Evolutionary conservation across 2,113 vertebrate genomes (phyloP).

Genomic region (Aegotheles bennettii): DNA sequence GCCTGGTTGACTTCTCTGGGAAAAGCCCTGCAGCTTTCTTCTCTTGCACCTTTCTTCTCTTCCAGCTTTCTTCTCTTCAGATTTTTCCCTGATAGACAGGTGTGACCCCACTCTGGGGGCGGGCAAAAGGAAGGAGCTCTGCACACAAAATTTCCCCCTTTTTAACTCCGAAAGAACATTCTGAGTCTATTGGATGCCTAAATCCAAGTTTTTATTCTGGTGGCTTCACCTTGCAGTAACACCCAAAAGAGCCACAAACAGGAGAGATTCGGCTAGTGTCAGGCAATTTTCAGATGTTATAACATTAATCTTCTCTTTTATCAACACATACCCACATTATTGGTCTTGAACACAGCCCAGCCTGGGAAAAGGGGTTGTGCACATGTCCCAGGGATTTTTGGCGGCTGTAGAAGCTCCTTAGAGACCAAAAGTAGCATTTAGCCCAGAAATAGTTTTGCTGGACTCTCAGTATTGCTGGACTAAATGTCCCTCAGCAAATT

Average conservation of each 20-base stretch:
- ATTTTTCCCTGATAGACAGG: slow-evolving; percentile 27
- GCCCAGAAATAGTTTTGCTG: slow-evolving; percentile 52
- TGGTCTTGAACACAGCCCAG: slow-evolving; percentile 2
- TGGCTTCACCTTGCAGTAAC: background rate
- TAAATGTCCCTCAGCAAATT: slow-evolving; percentile 36
- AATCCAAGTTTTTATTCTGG: background rate
- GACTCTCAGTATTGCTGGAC: background rate
- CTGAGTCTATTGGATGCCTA: background rate
- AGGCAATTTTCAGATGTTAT: slow-evolving; percentile 13
- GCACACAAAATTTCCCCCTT: background rate
- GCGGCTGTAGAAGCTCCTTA: slow-evolving; percentile 24
- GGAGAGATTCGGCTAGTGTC: background rate
- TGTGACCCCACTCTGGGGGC: background rate
- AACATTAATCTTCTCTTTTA: slow-evolving; percentile 34
- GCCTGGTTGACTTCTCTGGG: background rate
- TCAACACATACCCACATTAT: slow-evolving; percentile 14
- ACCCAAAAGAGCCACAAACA: background rate
- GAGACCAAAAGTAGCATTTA: slow-evolving; percentile 44
- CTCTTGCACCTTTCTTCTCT: slow-evolving; percentile 34
- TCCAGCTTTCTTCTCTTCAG: slow-evolving; percentile 28
- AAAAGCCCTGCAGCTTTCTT: slow-evolving; percentile 60
- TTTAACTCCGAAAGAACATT: background rate
- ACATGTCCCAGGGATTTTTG: slow-evolving; percentile 59
- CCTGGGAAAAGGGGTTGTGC: slow-evolving; percentile 51
- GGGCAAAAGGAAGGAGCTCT: background rate